Conservation (phyloP, 2,888 invertebrate genomes). For the Entomobrya proxima region DNA sequence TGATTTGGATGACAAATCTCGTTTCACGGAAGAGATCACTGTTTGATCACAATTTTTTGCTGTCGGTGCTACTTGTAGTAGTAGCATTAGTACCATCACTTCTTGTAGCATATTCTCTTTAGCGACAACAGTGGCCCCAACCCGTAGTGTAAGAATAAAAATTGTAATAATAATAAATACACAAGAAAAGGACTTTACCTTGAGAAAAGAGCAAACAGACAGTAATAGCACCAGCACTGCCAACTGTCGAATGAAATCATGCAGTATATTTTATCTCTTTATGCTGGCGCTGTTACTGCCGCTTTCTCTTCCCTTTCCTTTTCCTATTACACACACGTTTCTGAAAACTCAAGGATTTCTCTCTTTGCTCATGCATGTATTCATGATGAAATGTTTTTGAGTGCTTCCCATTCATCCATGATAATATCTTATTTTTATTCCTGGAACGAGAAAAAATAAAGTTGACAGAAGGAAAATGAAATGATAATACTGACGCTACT, state of each 20-base stretch:
- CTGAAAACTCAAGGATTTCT: constrained; percentile 35
- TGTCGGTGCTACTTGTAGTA: constrained; percentile 41
- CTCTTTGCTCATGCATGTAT: constrained; percentile 63
- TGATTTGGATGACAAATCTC: constrained; percentile 87
- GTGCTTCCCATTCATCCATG: constrained; percentile 39
- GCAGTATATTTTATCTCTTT: constrained; percentile 40
- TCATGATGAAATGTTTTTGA: constrained; percentile 55
- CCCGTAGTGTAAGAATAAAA: constrained; percentile 17
- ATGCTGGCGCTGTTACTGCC: neutral
- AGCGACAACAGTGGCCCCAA: constrained; percentile 57
- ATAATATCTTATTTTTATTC: constrained; percentile 40
- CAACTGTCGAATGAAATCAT: neutral
- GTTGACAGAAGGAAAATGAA: constrained; percentile 10
- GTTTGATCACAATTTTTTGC: constrained; percentile 79
- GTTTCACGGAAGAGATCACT: constrained; percentile 89
- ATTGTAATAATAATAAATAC: neutral
- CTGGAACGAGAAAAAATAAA: constrained; percentile 26
- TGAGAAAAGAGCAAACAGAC: constrained; percentile 27
- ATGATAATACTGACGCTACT: neutral
- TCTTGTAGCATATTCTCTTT: constrained; percentile 23
- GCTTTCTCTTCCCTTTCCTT: neutral
- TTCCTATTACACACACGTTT: neutral
- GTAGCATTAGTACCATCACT: neutral
- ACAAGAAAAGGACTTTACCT: constrained; percentile 1
- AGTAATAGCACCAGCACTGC: neutral